Evolutionary conservation across 2,888 invertebrate species (phyloP), one percentile per base, ranked within the genome.

Genomic region (Caenorhabditis wallacei): DNA sequence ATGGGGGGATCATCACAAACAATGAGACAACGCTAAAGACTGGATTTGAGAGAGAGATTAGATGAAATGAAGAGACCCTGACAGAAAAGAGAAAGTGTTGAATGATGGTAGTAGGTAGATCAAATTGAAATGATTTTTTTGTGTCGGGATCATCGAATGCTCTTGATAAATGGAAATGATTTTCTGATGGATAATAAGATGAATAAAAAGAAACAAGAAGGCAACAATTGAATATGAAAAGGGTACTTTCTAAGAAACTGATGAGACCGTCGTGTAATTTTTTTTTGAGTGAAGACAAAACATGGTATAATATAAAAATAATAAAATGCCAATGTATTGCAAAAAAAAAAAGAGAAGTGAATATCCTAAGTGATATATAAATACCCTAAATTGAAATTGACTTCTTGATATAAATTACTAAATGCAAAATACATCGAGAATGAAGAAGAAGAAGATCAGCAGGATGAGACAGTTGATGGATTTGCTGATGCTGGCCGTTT

Each of bases 401-500:
- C 37, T 22, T 53, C 16, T 37, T 11, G 53, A 64, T 8, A 48
- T 63, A 72, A 72, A 22, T 72, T 72, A 72, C 63, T 72, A 71
- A 59, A 48, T 64, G 40, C 40, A 40, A 40, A 40, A 40, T 40
- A 56, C 26, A 48, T 46, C 37, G 16, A 8, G n/a, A n/a, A n/a
- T n/a, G n/a, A 35, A 35, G 35, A 10, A 10, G 10, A 4, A 18
- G 16, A 53, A 20, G 18, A 18, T 53, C 51, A 57, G 56, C 40
- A 70, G 8, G 56, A 56, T 8, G 56, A 56, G n/a, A 63, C n/a
- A 13, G 35, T 61, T 26, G 72, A 57, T 16, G 79, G 64, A 30
- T 80, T 80, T 13, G 81, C 75, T n/a, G 81, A 81, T 0, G 81
- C 81, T 4, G 81, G 71, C 24, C 81, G 75, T 48, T 81, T 76